Percentiles rank a stretch among this genome's conserved stretches.
Evolutionary conservation across 2,113 vertebrate genomes (phyloP).

Genomic region (Pluvianellus socialis): DNA sequence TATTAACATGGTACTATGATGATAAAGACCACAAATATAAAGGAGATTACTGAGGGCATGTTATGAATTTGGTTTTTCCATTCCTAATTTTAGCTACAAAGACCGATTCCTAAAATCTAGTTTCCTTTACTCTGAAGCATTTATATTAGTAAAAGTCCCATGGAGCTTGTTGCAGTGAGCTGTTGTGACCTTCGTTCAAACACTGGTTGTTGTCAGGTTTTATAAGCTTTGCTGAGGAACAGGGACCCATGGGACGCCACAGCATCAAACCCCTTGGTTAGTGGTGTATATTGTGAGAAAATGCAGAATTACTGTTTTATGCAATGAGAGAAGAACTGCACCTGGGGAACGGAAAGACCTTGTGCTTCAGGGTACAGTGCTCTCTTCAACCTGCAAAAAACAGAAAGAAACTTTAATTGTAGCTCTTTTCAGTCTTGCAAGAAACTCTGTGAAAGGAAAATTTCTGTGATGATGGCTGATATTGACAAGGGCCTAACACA

Average conservation of each 20-base stretch:
- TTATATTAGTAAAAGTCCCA: background rate
- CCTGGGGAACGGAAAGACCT: background rate
- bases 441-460: background rate
- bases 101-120: background rate
- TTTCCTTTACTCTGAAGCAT: background rate
- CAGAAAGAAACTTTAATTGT: background rate
- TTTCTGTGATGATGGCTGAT: background rate
- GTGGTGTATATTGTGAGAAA: background rate
- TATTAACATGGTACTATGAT: background rate
- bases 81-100: background rate
- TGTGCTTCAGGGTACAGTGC: background rate
- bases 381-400: background rate
- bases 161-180: background rate
- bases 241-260: background rate
- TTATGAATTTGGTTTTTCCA: background rate
- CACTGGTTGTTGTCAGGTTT: background rate
- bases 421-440: background rate
- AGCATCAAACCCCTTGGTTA: background rate
- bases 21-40: background rate
- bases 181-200: background rate
- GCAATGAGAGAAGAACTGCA: too few relatives aligned
- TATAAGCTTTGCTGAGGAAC: background rate
- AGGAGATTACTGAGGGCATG: background rate
- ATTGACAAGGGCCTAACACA: background rate
- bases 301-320: background rate